Percentiles rank a stretch among this genome's conserved stretches.
These are phyloP conservation scores for Styela plicata DNA, from an alignment of 23 tunicate species.

Conservation along the genomic window DNA sequence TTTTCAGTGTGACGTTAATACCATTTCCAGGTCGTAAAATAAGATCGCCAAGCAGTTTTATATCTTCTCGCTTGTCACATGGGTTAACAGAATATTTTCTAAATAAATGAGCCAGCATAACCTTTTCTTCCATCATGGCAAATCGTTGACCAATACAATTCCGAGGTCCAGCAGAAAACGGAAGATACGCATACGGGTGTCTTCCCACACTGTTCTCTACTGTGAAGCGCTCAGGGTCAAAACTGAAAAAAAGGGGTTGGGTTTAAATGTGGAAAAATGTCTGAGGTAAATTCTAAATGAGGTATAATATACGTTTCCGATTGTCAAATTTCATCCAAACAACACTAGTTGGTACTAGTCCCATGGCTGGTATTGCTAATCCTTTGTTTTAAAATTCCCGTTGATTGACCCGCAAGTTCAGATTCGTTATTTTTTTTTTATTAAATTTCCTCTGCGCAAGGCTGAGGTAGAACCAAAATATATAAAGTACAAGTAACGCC, in stretches of 20 bases:
- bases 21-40: conserved; percentile 50
- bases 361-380: no score
- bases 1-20: not conserved
- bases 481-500: no score
- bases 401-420: no score
- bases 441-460: no score
- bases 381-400: no score
- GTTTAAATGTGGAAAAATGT: not conserved
- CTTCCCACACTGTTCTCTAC: conserved; percentile 45
- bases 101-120: conserved; percentile 52
- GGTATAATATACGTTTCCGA: no score
- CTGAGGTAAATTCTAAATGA: not conserved
- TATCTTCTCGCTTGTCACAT: conserved; percentile 37
- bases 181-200: conserved; percentile 84
- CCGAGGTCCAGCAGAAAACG: conserved; percentile 97
- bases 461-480: no score
- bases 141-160: conserved; percentile 98
- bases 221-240: conserved; percentile 61
- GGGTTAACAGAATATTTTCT: conserved; percentile 41
- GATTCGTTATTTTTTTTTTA: no score
- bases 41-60: conserved; percentile 46
- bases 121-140: conserved; percentile 89
- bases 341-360: no score
- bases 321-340: not conserved
- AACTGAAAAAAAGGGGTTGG: conserved; percentile 16